Evolutionary conservation across 2,113 vertebrate genomes (phyloP), one percentile per base, ranked within the genome.

Genomic region (Zeus faber): DNA sequence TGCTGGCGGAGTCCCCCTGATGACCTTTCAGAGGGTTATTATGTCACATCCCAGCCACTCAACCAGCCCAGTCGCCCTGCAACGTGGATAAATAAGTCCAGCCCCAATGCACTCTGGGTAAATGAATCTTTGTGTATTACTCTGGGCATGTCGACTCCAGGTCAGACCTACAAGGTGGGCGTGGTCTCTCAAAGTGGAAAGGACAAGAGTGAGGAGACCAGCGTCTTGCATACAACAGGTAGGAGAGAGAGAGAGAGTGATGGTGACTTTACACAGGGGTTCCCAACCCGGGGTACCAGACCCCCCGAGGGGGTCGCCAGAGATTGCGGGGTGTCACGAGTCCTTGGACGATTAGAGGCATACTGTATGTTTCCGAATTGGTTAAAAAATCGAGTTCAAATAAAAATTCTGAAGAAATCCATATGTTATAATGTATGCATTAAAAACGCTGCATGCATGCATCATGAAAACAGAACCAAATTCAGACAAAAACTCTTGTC

Each of bases 141-240:
- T 43, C 4, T 93, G 74, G 83, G 78, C 54, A 22, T 58, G 35
- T 84, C 92, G 62, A 73, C 77, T 56, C 88, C 92, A 49, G 91
- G 92, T 66, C 89, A 89, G 80, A 67, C 84, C 6, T 95, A 93
- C 70, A 82, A 91, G 62, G 81, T 93, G 51, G 80, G 81, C 22
- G 79, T 96, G 33, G 84, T 87, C 49, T 84, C 84, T 52, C 54
- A 91, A 59, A 89, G 65, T 9, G 90, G 80, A 57, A 82, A 89
- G 39, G 90, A 89, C 57, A 83, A 72, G 75, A 95, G 94, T 5
- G 35, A 87, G 62, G 75, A 58, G 67, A 84, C 79, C 55, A 86
- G 58, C 23, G 6, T 88, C 70, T 79, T 76, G 21, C 86, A 92
- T 62, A 95, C 91, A 29, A 79, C 91, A 81, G 89, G 94, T 95